Evolutionary conservation across 2,888 invertebrate genomes (phyloP), one percentile per base, ranked within the genome.

Genomic region (Tuta absoluta): DNA sequence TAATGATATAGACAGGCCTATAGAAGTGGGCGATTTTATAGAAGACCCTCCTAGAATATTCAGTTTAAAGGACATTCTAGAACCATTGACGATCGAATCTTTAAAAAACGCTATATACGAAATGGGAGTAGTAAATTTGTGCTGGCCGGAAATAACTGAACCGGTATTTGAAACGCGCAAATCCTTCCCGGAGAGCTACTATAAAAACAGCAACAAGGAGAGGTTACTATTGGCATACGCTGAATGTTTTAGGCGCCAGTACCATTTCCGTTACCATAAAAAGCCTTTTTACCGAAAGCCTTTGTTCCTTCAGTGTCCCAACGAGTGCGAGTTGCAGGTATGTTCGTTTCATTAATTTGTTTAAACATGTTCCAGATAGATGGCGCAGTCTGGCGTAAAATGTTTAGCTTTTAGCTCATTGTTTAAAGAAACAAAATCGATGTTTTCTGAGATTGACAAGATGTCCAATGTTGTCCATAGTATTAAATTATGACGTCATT

Each of bases 291-390:
- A 61, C 33, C 91, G 95, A 61, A 93, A 94, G 68, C 95, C 95
- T 0, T 76, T 96, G 63, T 89, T 96, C 51, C 79, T 97, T 63
- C 95, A 95, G 62, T 92, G 94, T 53, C 94, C 94, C 62, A 97
- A 97, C 79, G 96, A 96, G 85, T 96, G 95, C 77, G 94, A 94
- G 59, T 89, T 96, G 66, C 95, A 95, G 93, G 96, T 96, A 84
- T n/a, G 38, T 65, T n/a, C 37, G n/a, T 60, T 58, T 28, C 19
- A 71, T 69, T 65, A 41, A 60, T 37, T 64, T n/a, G 24, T 12
- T 67, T 33, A 49, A 10, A 38, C 33, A 38, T 53, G 67, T 57
- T 11, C 14, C 2, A 2, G n/a, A 66, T 65, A 75, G 74, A 76
- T 78, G 76, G 74, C 75, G 71, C 51, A 71, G 63, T 37, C 3